Conservation (phyloP, 2,113 vertebrate genomes). For the Petrocephalus microphthalmus region DNA sequence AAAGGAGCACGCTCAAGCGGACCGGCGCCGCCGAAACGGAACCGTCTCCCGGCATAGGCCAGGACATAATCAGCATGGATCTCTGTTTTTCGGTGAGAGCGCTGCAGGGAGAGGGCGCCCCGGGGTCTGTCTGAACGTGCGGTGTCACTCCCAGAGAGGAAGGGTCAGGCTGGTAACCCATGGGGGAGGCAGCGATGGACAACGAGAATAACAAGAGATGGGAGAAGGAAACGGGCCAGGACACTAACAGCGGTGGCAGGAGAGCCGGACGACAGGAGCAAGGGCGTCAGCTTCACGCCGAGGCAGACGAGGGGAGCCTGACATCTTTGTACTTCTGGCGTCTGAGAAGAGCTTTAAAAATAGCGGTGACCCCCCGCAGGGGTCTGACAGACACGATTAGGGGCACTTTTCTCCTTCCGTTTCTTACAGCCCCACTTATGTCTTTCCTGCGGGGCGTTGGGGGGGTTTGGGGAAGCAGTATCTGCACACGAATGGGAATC, state of each 20-base stretch:
- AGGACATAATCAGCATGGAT: not conserved
- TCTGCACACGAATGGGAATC: not conserved
- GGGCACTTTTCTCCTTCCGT: not conserved
- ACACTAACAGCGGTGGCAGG: not conserved
- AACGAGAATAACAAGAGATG: not conserved
- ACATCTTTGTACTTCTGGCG: slow-evolving; percentile 4
- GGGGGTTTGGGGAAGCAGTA: not conserved
- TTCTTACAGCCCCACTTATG: not conserved
- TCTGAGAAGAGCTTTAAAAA: slow-evolving; percentile 12
- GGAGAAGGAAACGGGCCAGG: not conserved
- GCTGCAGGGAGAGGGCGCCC: not conserved
- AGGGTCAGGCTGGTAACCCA: not conserved
- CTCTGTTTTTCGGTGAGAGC: not conserved
- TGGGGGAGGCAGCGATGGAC: not conserved
- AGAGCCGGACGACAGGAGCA: slow-evolving; percentile 3
- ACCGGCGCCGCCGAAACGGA: not conserved
- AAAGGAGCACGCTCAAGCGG: not conserved
- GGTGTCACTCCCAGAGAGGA: not conserved
- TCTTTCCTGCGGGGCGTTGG: not conserved
- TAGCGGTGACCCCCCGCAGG: not conserved
- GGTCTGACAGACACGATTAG: slow-evolving; percentile 1
- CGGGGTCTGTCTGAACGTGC: not conserved
- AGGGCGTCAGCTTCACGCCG: slow-evolving; percentile 1
- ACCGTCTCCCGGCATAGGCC: not conserved
- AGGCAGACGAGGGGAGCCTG: slow-evolving; percentile 8